A percentile compares a stretch with the other conserved stretches of the same genome.
These are phyloP conservation scores for Myotis daubentonii DNA, from an alignment of 2,797 vertebrate genomes.

Conservation along the genomic window DNA sequence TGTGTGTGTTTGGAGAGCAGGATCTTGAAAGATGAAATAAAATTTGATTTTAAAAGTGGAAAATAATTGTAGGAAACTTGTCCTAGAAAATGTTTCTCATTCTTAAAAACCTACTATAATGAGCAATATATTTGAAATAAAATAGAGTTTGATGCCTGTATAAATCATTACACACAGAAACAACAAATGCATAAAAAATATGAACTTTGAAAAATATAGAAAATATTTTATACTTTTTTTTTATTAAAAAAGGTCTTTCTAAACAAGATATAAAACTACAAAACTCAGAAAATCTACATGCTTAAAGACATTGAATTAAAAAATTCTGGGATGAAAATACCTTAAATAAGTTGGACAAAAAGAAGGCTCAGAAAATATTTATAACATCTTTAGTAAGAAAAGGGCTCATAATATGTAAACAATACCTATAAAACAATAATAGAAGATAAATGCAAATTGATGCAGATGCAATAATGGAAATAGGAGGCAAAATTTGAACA, in stretches of 20 bases:
- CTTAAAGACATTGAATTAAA: background rate
- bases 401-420: background rate
- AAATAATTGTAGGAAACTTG: background rate
- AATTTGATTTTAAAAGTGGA: constrained; percentile 8
- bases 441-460: background rate
- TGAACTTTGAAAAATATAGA: background rate
- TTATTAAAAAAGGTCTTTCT: background rate
- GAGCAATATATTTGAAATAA: background rate
- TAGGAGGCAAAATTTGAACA: background rate
- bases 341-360: background rate
- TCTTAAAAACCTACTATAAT: background rate
- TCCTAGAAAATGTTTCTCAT: background rate
- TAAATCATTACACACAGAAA: background rate
- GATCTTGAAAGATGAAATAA: background rate
- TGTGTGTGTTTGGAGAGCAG: background rate
- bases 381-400: background rate
- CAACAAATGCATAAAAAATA: background rate
- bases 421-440: background rate
- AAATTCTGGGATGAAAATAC: background rate
- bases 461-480: background rate
- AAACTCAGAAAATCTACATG: background rate
- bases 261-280: background rate
- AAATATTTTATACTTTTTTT: background rate
- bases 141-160: background rate
- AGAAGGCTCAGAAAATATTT: background rate